Base-by-base conservation (phyloP, 1,140 invertebrate species). In the Orius insidiosus region DNA sequence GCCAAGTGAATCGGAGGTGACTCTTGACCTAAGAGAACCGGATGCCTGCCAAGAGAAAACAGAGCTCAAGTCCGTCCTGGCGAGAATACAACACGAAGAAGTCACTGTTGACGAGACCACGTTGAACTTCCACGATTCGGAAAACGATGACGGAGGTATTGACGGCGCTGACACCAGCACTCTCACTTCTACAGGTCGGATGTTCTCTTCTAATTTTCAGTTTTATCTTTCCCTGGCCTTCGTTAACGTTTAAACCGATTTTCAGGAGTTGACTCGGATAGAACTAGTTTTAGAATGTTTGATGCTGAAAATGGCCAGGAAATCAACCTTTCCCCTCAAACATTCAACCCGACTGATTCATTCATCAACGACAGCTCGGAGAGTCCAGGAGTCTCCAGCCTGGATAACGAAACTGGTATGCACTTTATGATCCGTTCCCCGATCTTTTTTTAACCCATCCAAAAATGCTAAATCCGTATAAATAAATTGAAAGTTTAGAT, bases 341-440 rank as follows among this genome's bases (percentile, higher is more conserved):
- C 74, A 6, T 76, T 76, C 51, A 75, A 72, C 53, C 69, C 72
- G 50, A 67, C 74, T 48, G 74, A 78, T 61, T 68, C 73, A 59
- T 75, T 78, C 60, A 70, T 74, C 63, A 74, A 74, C 64, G 74
- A 76, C 65, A 75, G 74, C 63, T 74, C 72, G 47, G 71, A 75
- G 63, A 76, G 73, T 60, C 64, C 75, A 47, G 72, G 71, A 34
- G 66, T 68, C 52, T 64, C 67, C 34, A 64, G 65, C 51, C 48
- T 47, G 9, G 68, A 70, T 55, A 67, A 67, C 52, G 68, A 68
- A 52, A 65, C 67, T 55, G 67, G 68, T 67, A 52, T 63, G 65
- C 13, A 38, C 16, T 38, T 38, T 14, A 16, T 42, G 24, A 42
- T 45, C 32, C 14, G 14, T 33, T 34, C 30, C 32, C 18, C 19